Evolutionary conservation across 2,888 invertebrate species (phyloP).

Genomic region (Scrobipalpa costella): DNA sequence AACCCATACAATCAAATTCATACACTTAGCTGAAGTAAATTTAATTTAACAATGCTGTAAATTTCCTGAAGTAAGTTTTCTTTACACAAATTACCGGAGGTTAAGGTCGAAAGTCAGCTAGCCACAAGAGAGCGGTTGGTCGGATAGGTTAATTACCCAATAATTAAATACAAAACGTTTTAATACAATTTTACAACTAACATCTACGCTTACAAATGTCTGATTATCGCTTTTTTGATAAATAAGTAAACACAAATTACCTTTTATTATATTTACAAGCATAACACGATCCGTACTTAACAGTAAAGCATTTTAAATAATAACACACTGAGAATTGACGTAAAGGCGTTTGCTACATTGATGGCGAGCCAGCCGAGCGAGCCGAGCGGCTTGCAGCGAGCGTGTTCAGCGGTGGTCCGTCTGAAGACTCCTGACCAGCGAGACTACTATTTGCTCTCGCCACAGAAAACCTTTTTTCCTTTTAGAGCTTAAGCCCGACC

Average conservation of each 20-base stretch:
- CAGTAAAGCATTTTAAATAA: constrained; percentile 79
- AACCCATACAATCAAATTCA: constrained; percentile 71
- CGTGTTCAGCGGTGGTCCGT: constrained; percentile 71
- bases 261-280: constrained; percentile 79
- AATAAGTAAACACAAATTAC: constrained; percentile 75
- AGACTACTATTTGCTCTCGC: constrained; percentile 74
- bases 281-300: constrained; percentile 75
- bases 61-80: constrained; percentile 29
- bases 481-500: constrained; percentile 75
- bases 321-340: constrained; percentile 81
- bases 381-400: constrained; percentile 32
- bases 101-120: constrained; percentile 67
- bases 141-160: constrained; percentile 74
- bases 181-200: constrained; percentile 81
- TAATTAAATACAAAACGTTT: constrained; percentile 78
- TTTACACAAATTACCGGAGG: constrained; percentile 51
- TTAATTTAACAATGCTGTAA: constrained; percentile 28
- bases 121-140: constrained; percentile 78
- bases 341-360: constrained; percentile 76
- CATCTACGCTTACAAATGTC: constrained; percentile 76
- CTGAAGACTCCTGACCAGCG: constrained; percentile 73
- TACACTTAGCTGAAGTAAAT: constrained; percentile 23
- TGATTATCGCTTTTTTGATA: constrained; percentile 74
- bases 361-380: constrained; percentile 70
- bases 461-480: constrained; percentile 77